These are phyloP conservation scores for Choreutis nemorana DNA, from an alignment of 2,888 invertebrate genomes.

Conservation along the genomic window DNA sequence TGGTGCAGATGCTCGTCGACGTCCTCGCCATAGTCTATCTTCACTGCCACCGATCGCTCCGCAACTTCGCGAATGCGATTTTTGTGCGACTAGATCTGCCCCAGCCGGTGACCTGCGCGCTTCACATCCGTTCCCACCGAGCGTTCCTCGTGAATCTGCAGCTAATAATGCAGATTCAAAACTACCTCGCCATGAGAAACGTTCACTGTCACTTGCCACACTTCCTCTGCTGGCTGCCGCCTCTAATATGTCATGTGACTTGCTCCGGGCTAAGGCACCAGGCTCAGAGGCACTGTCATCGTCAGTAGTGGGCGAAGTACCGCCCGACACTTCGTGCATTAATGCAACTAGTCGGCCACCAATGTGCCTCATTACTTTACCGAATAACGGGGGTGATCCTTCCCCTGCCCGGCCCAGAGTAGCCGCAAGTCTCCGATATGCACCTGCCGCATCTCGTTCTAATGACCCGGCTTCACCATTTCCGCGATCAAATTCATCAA, in stretches of 20 bases:
- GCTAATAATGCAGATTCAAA: slow-evolving; percentile 91
- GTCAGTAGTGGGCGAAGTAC: slow-evolving; percentile 76
- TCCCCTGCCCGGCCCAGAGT: slow-evolving; percentile 79
- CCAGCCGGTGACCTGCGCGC: slow-evolving; percentile 85
- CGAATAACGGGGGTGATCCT: slow-evolving; percentile 83
- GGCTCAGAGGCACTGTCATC: slow-evolving; percentile 78
- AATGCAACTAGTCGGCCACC: slow-evolving; percentile 85
- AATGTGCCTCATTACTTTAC: slow-evolving; percentile 93
- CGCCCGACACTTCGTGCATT: slow-evolving; percentile 91
- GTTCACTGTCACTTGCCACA: slow-evolving; percentile 86
- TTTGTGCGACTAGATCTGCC: slow-evolving; percentile 80
- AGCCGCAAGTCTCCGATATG: slow-evolving; percentile 87
- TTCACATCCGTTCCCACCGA: slow-evolving; percentile 77
- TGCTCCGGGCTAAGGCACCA: slow-evolving; percentile 75
- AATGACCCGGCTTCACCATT: slow-evolving; percentile 68
- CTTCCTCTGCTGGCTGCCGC: slow-evolving; percentile 65
- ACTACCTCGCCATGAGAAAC: slow-evolving; percentile 92
- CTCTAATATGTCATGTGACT: slow-evolving; percentile 82
- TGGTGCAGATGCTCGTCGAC: slow-evolving; percentile 54
- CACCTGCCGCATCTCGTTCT: slow-evolving; percentile 81
- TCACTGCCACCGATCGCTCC: slow-evolving; percentile 83
- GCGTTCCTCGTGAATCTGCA: slow-evolving; percentile 83
- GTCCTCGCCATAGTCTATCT: slow-evolving; percentile 56
- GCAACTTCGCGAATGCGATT: slow-evolving; percentile 82
- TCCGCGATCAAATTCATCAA: slow-evolving; percentile 85